Conservation (phyloP, 2,113 vertebrate species). For the Hiodon alosoides region DNA sequence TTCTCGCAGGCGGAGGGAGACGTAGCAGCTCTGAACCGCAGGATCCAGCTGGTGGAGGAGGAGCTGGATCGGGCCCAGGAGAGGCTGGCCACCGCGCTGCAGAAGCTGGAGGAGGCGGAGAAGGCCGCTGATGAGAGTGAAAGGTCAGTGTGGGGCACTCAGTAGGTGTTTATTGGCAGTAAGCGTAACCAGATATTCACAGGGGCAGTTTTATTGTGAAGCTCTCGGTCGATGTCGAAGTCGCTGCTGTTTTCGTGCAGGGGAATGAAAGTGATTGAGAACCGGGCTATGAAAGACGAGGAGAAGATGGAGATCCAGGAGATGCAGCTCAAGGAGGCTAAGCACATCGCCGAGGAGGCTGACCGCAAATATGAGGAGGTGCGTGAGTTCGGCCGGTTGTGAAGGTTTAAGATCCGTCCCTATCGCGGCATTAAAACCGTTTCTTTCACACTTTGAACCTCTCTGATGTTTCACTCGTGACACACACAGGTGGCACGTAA, state of each 20-base stretch:
- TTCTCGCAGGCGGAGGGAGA: constrained; percentile 82
- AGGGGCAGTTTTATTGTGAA: background rate
- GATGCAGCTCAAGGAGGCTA: constrained; percentile 95
- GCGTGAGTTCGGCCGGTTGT: constrained; percentile 16
- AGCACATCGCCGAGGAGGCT: constrained; percentile 94
- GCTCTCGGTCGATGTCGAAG: background rate
- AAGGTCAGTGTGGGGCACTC: constrained; percentile 62
- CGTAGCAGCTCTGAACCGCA: constrained; percentile 88
- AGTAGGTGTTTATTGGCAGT: background rate
- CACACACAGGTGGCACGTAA: constrained; percentile 86
- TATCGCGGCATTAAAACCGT: background rate
- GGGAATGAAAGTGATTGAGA: constrained; percentile 99
- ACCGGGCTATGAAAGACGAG: constrained; percentile 95
- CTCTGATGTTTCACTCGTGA: constrained; percentile 4
- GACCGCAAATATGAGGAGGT: constrained; percentile 99
- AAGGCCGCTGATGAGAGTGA: constrained; percentile 96
- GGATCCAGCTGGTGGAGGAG: constrained; percentile 97
- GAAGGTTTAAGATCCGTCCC: background rate
- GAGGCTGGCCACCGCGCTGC: constrained; percentile 83
- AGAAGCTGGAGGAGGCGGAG: constrained; percentile 96
- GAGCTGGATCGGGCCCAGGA: constrained; percentile 96
- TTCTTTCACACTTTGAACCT: background rate
- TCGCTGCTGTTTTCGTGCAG: constrained; percentile 51
- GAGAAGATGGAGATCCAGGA: constrained; percentile 99
- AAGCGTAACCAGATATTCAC: background rate